phyloP scores from a whole-genome alignment of 2,888 invertebrate genomes.

The Oscheius sp. region DNA sequence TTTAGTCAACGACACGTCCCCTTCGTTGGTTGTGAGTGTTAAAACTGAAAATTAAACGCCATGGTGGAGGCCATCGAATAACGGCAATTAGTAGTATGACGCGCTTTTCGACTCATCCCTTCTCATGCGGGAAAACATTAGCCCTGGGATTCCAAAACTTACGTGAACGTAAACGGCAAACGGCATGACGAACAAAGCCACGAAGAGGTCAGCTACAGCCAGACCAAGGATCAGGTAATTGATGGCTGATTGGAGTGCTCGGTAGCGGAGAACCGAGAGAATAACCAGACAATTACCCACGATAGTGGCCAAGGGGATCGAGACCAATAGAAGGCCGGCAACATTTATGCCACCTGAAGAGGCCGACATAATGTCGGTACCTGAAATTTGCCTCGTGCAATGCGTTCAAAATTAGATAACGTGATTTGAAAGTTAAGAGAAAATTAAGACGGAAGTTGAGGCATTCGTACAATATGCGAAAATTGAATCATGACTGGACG shows the following conservation, averaged over 20 bases:
- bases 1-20: not conserved
- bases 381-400: too few relatives aligned
- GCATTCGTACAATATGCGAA: not conserved
- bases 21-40: not conserved
- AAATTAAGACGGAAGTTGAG: not conserved
- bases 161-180: slow-evolving; percentile 69
- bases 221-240: slow-evolving; percentile 97
- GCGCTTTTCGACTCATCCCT: not conserved
- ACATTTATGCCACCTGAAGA: slow-evolving; percentile 33
- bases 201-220: slow-evolving; percentile 69
- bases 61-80: slow-evolving; percentile 2
- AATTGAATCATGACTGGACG: too few relatives aligned
- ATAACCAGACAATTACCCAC: slow-evolving; percentile 62
- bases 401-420: too few relatives aligned
- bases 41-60: slow-evolving; percentile 11
- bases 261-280: slow-evolving; percentile 66
- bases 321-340: slow-evolving; percentile 53
- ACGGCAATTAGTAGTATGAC: slow-evolving; percentile 11
- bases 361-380: slow-evolving; percentile 14
- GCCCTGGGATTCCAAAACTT: slow-evolving; percentile 34
- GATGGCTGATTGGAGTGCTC: slow-evolving; percentile 86
- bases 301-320: slow-evolving; percentile 63
- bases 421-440: not conserved
- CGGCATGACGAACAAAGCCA: slow-evolving; percentile 69
- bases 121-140: not conserved